Evolutionary conservation across 2,888 invertebrate species (phyloP), one percentile per base, ranked within the genome.

Genomic region (Tineola bisselliella): DNA sequence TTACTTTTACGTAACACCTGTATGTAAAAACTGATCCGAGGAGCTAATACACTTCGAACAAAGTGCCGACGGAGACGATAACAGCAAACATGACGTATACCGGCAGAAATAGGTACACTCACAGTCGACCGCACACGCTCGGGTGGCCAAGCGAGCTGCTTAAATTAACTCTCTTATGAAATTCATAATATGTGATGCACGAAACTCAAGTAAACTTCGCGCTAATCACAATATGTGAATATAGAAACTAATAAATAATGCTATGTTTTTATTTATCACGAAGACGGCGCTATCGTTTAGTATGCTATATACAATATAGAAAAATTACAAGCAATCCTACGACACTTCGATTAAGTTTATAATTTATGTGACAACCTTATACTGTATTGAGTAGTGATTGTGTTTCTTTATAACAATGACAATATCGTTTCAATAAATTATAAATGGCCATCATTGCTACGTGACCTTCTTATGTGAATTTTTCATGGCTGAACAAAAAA

Each of bases 121-220:
- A 65, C 64, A 68, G 67, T 66, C 69, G 66, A 59, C 17, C 65
- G 67, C 69, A 70, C 72, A 75, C 72, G 75, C 75, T 72, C 75
- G 70, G 73, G 71, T 76, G 73, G 63, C 65, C 73, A 75, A 70
- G 76, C 71, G 73, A 73, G 69, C 65, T 73, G 70, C 66, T 73
- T 71, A 63, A 62, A 62, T 63, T 62, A 62, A 61, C 62, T 62
- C 62, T 62, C 62, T 61, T 63, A 62, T 70, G 72, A 75, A 75
- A 76, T 74, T 68, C 66, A 65, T 72, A 74, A 75, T 66, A 69
- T 68, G 70, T 67, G 68, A 73, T 73, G 69, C 71, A 71, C 70
- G 73, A 72, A 57, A 56, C 15, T 18, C 38, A 52, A 56, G 59
- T 43, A 43, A 59, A 38, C 59, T 43, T 59, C 33, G 58, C 19